phyloP scores from a whole-genome alignment of 2,888 invertebrate genomes.

The Resseliella maxima region DNA sequence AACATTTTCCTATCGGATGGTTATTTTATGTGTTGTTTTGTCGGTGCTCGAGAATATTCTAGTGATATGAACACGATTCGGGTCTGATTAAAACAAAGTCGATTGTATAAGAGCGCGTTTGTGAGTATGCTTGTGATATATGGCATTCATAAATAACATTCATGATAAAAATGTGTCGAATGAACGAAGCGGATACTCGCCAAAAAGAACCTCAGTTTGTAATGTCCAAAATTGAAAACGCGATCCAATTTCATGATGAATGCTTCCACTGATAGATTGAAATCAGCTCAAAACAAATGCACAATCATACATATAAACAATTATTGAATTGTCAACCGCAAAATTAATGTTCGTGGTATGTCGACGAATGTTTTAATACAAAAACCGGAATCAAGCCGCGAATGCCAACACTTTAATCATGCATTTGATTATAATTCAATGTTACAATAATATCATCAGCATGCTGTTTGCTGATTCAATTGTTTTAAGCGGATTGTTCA shows the following conservation, averaged over 20 bases:
- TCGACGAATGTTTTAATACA: neutral
- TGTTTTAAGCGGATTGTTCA: neutral
- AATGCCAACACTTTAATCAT: constrained; percentile 44
- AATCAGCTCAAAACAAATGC: neutral
- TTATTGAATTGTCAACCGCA: constrained; percentile 51
- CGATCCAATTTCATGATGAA: neutral
- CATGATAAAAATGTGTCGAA: constrained; percentile 49
- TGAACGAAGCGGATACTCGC: neutral
- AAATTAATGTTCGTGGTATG: constrained; percentile 37
- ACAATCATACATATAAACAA: neutral
- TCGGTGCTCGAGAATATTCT: neutral
- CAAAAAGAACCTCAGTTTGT: neutral
- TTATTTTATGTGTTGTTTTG: neutral
- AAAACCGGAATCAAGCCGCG: neutral
- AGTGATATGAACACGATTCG: neutral
- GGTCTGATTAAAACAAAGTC: constrained; percentile 9
- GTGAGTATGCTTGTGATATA: neutral
- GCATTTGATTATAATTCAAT: constrained; percentile 42
- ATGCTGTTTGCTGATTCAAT: neutral
- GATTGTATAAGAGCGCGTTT: neutral
- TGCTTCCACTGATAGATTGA: constrained; percentile 37
- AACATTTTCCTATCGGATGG: constrained; percentile 25
- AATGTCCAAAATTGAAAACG: constrained; percentile 1
- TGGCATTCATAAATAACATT: constrained; percentile 31
- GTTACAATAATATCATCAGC: neutral